Conservation (phyloP, 2,797 vertebrate species). For the Myiotriccus ornatus region DNA sequence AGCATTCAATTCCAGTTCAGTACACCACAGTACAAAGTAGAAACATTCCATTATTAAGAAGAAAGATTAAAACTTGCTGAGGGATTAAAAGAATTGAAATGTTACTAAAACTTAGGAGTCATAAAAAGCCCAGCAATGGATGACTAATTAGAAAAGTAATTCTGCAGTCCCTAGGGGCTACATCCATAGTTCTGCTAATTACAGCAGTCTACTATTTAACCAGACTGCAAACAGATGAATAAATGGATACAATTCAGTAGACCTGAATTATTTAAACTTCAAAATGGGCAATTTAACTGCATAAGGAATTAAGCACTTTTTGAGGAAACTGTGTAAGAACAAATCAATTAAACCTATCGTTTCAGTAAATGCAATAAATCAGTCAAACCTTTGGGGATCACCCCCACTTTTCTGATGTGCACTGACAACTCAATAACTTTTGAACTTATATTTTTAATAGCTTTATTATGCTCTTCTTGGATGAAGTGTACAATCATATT, state of each 20-base stretch:
- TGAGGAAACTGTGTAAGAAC: neutral
- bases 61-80: constrained; percentile 1
- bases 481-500: neutral
- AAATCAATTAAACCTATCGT: constrained; percentile 1
- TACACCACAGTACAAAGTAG: neutral
- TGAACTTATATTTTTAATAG: neutral
- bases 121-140: neutral
- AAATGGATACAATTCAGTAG: neutral
- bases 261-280: neutral
- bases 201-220: neutral
- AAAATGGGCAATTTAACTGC: neutral
- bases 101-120: constrained; percentile 14
- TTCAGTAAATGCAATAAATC: neutral
- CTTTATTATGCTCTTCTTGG: neutral
- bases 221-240: neutral
- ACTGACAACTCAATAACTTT: neutral
- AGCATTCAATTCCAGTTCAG: neutral
- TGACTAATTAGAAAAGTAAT: constrained; percentile 31
- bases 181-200: neutral
- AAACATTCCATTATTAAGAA: neutral
- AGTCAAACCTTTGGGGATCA: neutral
- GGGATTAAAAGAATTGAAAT: constrained; percentile 3
- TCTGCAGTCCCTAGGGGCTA: neutral
- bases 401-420: neutral
- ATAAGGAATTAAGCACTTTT: constrained; percentile 18